Evolutionary conservation across 2,113 vertebrate species (phyloP).

Genomic region (Varanus komodoensis): DNA sequence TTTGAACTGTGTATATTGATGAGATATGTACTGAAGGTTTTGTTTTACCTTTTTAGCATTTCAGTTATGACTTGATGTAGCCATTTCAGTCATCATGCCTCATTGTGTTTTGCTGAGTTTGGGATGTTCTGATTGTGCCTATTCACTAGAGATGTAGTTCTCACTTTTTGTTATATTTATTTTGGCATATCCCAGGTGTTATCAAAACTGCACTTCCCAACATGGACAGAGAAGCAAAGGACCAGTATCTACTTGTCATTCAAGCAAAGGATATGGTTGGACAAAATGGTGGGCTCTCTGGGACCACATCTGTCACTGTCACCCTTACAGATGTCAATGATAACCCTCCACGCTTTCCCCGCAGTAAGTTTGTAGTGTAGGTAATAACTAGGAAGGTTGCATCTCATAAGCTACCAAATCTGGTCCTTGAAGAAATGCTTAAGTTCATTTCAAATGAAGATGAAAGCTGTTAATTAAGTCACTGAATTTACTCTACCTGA

Average conservation of each 20-base stretch:
- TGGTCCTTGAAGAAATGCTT: background rate
- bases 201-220: constrained; percentile 95
- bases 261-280: constrained; percentile 99
- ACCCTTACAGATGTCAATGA: constrained; percentile 96
- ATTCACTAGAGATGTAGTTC: background rate
- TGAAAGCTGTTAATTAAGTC: background rate
- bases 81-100: background rate
- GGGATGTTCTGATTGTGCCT: background rate
- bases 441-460: background rate
- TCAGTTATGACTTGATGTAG: background rate
- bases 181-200: constrained; percentile 83
- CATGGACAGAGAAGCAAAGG: constrained; percentile 96
- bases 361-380: constrained; percentile 81
- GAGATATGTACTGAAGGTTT: background rate
- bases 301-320: constrained; percentile 94
- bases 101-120: background rate
- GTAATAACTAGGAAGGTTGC: background rate
- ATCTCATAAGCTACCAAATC: background rate
- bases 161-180: constrained; percentile 30
- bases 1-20: background rate
- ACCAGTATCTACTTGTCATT: constrained; percentile 95
- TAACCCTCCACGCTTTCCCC: constrained; percentile 91
- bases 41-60: background rate
- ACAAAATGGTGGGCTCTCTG: constrained; percentile 95
- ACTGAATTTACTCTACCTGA: background rate